phyloP scores from a whole-genome alignment of 2,113 vertebrate species.

The Prionailurus bengalensis region DNA sequence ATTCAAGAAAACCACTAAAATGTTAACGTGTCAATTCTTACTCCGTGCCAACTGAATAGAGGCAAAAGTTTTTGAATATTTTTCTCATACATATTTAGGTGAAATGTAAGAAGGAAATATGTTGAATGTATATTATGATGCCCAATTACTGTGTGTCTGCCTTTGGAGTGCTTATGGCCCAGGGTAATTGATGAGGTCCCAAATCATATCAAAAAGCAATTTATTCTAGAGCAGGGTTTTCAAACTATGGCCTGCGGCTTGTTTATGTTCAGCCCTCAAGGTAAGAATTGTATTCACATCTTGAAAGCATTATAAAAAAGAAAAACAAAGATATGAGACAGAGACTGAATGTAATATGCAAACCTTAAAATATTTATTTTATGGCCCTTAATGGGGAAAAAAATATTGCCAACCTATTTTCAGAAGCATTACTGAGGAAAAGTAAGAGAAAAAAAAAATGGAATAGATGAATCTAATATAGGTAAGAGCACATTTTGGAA shows the following conservation, averaged over 20 bases:
- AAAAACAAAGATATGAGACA: not conserved
- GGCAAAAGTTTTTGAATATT: not conserved
- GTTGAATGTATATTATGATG: not conserved
- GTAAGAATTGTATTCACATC: not conserved
- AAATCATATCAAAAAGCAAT: not conserved
- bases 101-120: not conserved
- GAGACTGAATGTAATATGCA: not conserved
- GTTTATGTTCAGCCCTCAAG: not conserved
- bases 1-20: not conserved
- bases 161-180: not conserved
- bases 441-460: not conserved
- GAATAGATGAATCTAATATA: not conserved
- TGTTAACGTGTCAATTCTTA: not conserved
- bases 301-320: not conserved
- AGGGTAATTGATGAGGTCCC: not conserved
- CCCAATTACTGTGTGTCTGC: not conserved
- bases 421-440: not conserved
- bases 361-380: not conserved
- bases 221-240: not conserved
- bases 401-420: not conserved
- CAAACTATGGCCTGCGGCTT: not conserved
- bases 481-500: not conserved
- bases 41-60: not conserved
- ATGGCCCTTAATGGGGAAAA: not conserved
- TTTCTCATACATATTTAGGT: not conserved